A percentile compares a stretch with the other conserved stretches of the same genome.
These are phyloP conservation scores for Nerophis ophidion DNA, from an alignment of 2,113 vertebrate genomes.

Conservation along the genomic window DNA sequence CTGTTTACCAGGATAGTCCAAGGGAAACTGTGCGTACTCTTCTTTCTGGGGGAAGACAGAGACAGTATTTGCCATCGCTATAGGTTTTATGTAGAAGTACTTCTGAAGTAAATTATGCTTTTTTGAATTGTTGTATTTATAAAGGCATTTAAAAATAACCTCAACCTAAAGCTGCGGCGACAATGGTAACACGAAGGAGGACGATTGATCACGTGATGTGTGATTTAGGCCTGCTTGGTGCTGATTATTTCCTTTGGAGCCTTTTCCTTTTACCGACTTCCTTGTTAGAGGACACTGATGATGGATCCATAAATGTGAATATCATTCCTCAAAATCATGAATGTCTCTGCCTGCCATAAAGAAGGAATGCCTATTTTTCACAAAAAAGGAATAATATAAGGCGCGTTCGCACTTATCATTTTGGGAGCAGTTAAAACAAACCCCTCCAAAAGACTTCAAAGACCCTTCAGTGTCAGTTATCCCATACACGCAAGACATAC, in stretches of 20 bases:
- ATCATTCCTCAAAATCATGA: not conserved
- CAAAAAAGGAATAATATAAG: too few relatives aligned
- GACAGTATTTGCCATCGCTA: constrained; percentile 19
- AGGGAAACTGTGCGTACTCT: constrained; percentile 20
- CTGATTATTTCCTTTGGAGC: not conserved
- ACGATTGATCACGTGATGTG: not conserved
- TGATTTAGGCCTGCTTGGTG: not conserved
- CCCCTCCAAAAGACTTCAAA: too few relatives aligned
- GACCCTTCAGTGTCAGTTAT: too few relatives aligned
- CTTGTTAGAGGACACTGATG: not conserved
- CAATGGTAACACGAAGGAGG: not conserved
- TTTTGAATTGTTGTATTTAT: constrained; percentile 33
- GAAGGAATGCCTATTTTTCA: not conserved
- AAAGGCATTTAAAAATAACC: constrained; percentile 6
- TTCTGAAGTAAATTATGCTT: constrained; percentile 37
- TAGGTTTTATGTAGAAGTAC: constrained; percentile 13
- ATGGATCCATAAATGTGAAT: constrained; percentile 27
- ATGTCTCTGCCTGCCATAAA: not conserved
- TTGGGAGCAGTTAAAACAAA: too few relatives aligned
- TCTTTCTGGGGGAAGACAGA: constrained; percentile 42
- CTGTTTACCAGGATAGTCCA: not conserved
- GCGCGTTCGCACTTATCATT: too few relatives aligned
- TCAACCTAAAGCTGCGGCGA: not conserved
- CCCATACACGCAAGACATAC: too few relatives aligned
- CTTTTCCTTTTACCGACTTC: not conserved